phyloP scores from a whole-genome alignment of 2,888 invertebrate genomes.

The Trachelus stipa region DNA sequence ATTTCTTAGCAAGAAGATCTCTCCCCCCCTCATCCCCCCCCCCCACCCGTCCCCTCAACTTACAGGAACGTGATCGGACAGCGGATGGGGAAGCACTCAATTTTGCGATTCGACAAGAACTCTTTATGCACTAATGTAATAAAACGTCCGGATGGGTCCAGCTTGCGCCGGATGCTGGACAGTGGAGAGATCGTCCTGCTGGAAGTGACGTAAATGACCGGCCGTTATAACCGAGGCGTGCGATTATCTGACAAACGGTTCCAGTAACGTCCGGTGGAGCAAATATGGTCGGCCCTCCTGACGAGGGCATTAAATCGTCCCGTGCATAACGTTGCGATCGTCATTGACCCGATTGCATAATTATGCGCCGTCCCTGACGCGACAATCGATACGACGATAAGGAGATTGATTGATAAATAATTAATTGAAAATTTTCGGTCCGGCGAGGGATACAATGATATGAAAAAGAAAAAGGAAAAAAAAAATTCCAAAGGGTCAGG shows the following conservation, averaged over 20 bases:
- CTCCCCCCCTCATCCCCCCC: too few species aligned
- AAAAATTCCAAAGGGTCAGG: neutral
- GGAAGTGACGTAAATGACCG: neutral
- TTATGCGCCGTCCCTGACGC: neutral
- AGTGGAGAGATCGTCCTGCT: neutral
- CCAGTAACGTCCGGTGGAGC: neutral
- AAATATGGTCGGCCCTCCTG: neutral
- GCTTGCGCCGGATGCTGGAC: neutral
- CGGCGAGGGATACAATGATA: too few species aligned
- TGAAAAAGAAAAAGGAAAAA: neutral
- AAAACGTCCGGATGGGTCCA: neutral
- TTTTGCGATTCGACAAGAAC: neutral
- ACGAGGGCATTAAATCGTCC: neutral
- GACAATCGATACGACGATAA: neutral
- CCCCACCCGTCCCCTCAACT: neutral
- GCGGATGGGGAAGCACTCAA: conserved; percentile 5
- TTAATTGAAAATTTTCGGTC: neutral
- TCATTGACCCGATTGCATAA: neutral
- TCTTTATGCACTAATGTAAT: neutral
- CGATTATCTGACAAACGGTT: neutral
- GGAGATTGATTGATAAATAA: neutral
- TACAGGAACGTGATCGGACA: neutral
- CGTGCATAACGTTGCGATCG: neutral
- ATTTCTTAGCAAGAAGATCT: neutral
- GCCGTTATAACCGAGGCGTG: neutral